Conservation (phyloP, 2,797 vertebrate genomes). For the Lates japonicus region DNA sequence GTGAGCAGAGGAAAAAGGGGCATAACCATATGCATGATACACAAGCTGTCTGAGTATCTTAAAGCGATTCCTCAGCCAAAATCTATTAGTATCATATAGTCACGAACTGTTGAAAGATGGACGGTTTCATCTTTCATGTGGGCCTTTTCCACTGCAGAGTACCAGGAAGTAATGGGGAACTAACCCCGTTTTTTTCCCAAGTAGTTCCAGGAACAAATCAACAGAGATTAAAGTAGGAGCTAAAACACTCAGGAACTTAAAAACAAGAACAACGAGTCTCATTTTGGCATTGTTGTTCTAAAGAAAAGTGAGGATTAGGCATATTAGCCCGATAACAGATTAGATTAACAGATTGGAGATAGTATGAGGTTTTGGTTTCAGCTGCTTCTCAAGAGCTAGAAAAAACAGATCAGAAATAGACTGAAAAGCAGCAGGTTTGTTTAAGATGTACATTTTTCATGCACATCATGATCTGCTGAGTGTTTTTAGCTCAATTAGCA, state of each 20-base stretch:
- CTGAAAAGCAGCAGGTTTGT: background rate
- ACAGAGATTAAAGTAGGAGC: slow-evolving; percentile 27
- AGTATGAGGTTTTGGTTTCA: background rate
- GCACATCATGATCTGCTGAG: background rate
- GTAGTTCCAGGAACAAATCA: slow-evolving; percentile 47
- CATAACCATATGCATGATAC: slow-evolving; percentile 48
- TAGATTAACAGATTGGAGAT: background rate
- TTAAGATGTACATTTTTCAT: background rate
- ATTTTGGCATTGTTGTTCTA: slow-evolving; percentile 2
- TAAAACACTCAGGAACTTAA: background rate
- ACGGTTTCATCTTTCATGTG: slow-evolving; percentile 34
- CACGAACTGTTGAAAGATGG: slow-evolving; percentile 20
- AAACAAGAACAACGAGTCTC: background rate
- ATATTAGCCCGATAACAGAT: background rate
- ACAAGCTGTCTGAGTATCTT: slow-evolving; percentile 19
- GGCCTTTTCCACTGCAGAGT: background rate
- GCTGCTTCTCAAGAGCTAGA: background rate
- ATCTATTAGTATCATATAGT: slow-evolving; percentile 27
- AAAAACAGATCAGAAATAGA: background rate
- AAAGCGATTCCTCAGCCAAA: slow-evolving; percentile 22
- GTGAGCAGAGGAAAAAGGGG: slow-evolving; percentile 37
- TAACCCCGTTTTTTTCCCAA: background rate
- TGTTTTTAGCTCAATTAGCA: background rate
- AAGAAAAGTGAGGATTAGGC: background rate
- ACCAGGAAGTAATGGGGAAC: slow-evolving; percentile 24